phyloP scores from a whole-genome alignment of 2,113 vertebrate genomes.

The Ornithorhynchus anatinus region DNA sequence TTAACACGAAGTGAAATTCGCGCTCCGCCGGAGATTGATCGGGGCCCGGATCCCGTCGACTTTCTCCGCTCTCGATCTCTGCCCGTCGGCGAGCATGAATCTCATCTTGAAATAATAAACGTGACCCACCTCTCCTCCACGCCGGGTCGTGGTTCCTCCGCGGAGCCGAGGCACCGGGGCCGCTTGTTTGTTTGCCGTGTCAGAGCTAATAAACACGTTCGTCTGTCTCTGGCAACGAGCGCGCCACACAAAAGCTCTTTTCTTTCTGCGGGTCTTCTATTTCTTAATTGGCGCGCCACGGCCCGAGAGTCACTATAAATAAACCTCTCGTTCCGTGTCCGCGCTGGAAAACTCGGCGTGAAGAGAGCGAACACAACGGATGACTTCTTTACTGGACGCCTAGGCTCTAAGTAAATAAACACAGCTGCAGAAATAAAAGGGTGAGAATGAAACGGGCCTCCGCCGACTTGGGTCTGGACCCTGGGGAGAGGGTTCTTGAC shows the following conservation, averaged over 20 bases:
- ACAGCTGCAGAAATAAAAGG: background rate
- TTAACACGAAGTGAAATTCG: slow-evolving; percentile 8
- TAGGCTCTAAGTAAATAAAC: background rate
- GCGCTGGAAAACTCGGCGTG: background rate
- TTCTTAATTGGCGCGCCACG: slow-evolving; percentile 17
- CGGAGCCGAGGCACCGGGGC: slow-evolving; percentile 8
- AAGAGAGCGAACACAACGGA: background rate
- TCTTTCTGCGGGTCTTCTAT: background rate
- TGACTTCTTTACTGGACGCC: slow-evolving; percentile 3
- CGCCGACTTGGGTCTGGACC: background rate
- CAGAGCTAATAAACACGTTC: slow-evolving; percentile 15
- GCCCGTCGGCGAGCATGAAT: slow-evolving; percentile 37
- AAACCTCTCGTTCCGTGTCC: background rate
- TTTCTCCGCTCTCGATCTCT: slow-evolving; percentile 41
- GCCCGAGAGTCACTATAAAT: background rate
- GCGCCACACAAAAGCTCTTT: background rate
- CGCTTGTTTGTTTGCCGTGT: slow-evolving; percentile 36
- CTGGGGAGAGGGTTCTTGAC: background rate
- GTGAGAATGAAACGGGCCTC: slow-evolving; percentile 6
- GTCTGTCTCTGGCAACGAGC: background rate
- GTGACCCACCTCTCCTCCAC: background rate
- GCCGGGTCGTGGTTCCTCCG: slow-evolving; percentile 1
- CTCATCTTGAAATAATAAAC: slow-evolving; percentile 51
- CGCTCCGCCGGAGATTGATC: background rate
- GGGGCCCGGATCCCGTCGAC: background rate